Conservation (phyloP, 2,888 invertebrate species). For the Spatulosminthurus flaviceps region DNA sequence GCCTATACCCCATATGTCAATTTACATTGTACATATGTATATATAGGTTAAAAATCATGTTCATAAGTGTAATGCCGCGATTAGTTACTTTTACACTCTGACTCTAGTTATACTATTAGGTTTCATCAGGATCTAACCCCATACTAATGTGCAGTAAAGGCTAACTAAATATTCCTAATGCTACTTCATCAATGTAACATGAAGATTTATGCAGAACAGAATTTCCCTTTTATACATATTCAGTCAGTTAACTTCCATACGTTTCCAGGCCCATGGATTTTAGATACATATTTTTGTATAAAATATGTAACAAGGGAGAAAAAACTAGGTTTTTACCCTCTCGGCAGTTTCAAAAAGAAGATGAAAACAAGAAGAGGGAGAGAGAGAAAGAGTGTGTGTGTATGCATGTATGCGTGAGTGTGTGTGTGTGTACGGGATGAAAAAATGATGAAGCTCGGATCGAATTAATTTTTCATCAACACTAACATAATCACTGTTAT, state of each 20-base stretch:
- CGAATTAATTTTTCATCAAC: slow-evolving; percentile 47
- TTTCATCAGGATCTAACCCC: not conserved
- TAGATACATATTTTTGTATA: not conserved
- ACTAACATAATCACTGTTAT: not conserved
- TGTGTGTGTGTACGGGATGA: too few relatives aligned
- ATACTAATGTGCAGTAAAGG: not conserved
- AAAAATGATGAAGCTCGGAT: slow-evolving; percentile 44
- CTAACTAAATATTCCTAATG: slow-evolving; percentile 7
- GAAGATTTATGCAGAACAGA: not conserved
- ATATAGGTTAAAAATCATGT: not conserved
- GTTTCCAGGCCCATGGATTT: too few relatives aligned
- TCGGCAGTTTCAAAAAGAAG: slow-evolving; percentile 34
- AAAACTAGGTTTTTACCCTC: slow-evolving; percentile 1
- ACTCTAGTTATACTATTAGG: slow-evolving; percentile 9
- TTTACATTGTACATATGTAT: not conserved
- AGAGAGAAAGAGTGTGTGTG: too few relatives aligned
- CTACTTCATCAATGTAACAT: not conserved
- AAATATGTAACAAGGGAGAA: slow-evolving; percentile 1
- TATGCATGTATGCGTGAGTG: too few relatives aligned
- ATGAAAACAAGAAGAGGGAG: not conserved
- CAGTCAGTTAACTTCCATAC: not conserved
- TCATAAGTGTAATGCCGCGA: not conserved
- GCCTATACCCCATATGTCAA: not conserved
- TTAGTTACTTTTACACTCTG: slow-evolving; percentile 10
- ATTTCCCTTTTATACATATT: not conserved